Base-by-base conservation (phyloP, 2,888 invertebrate species). In the Chrysomela aeneicollis region DNA sequence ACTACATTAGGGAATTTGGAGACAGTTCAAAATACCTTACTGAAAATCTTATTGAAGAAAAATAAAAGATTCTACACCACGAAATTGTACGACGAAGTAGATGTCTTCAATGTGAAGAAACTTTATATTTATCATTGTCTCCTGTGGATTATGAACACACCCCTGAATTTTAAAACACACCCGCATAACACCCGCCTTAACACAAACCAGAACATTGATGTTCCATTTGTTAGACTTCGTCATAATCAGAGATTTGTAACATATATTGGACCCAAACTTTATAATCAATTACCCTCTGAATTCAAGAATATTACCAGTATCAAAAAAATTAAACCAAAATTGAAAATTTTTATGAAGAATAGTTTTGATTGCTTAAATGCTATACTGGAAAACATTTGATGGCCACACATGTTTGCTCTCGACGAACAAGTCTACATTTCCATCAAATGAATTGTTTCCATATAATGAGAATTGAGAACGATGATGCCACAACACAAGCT, bases 31-130 rank as follows among this genome's bases (percentile, higher is more conserved):
- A 49, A 49, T 49, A 49, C 49, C 15, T 17, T 49, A 49, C 49
- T 49, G 18, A 49, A 49, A 49, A 49, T 49, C n/a, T 49, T 17
- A 49, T 49, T 49, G 49, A 49, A 49, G 49, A 49, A 49, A 49
- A 49, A 49, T 49, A n/a, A 49, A 49, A 49, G 17, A 49, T 49
- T 49, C 9, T 49, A 2, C 49, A 49, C n/a, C 19, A 49, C 49
- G 18, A 49, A 49, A 15, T 49, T 49, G 49, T 49, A n/a, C 46
- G 4, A 46, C 3, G 26, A 26, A 26, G 26, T 6, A 26, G 26
- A 26, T 26, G 26, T 26, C 26, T 26, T 26, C 12, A 10, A 12
- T 35, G 12, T 35, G 35, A 35, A 35, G 35, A 12, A 35, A 12
- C 35, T 35, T 35, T 35, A 35, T 35, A 35, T 35, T 12, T 12